Base-by-base conservation (phyloP, 2,113 vertebrate genomes). In the Casuarius casuarius region DNA sequence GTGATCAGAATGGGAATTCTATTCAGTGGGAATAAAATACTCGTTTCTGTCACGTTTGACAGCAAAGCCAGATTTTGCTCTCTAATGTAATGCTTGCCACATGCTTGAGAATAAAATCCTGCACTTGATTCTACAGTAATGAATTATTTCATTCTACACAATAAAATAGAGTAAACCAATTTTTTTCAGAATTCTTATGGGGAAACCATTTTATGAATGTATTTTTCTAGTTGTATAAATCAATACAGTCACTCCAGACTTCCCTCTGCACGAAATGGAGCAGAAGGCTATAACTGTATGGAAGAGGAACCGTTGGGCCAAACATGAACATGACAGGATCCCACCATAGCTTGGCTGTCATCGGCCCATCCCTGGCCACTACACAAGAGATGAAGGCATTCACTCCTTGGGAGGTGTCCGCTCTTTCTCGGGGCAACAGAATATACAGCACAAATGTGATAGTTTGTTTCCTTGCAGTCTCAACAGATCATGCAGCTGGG, bases 21-120 rank as follows among this genome's bases (percentile, higher is more conserved):
- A 86, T 86, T 95, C 59, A 91, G 5, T 96, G 87, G 59, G 46
- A 92, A 65, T 94, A 95, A 96, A 97, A 97, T 97, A 96, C 93
- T 97, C 97, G 96, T 97, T 97, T 97, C 85, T 97, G 96, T 97
- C 95, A 87, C 80, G 70, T 96, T 93, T 97, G 97, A 91, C 92
- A 86, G 72, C 73, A 77, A 51, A 95, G 86, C 86, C 95, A 95
- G 87, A 95, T 90, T 97, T 48, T 83, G 40, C 70, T 87, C 84
- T 92, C 67, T 76, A 78, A 87, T 49, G 38, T 97, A 97, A 96
- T 89, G 91, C 61, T 92, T 71, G 91, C 89, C 94, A 97, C 92
- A 95, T 95, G 93, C 42, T 65, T 75, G 78, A 97, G 87, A 93
- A 75, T 58, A 89, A 93, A 91, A 77, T 78, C 67, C 95, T 91